phyloP scores from a whole-genome alignment of 2,797 vertebrate species.

The Pseudochromis fuscus region DNA sequence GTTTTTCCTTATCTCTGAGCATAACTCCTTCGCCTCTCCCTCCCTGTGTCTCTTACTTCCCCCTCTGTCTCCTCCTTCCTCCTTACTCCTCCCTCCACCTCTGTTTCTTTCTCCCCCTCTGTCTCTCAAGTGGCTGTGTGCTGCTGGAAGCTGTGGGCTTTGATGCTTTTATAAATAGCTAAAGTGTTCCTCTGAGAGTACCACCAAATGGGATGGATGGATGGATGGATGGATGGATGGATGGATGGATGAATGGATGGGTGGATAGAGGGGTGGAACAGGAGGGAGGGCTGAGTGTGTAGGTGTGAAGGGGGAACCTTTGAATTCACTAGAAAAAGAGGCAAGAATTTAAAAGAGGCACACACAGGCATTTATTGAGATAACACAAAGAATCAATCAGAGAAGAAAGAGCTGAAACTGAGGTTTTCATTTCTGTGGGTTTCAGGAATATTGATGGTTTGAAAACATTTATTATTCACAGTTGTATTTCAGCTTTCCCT shows the following conservation, averaged over 20 bases:
- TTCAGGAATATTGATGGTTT: too few relatives aligned
- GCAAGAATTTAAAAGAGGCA: conserved; percentile 55
- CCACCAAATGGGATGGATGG: conserved; percentile 75
- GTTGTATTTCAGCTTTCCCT: too few relatives aligned
- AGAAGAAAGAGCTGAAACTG: conserved; percentile 1
- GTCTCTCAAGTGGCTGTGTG: conserved; percentile 60
- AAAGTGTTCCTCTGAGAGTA: conserved; percentile 79
- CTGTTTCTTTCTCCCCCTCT: conserved; percentile 25
- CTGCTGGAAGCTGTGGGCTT: conserved; percentile 79
- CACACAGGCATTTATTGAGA: conserved; percentile 36
- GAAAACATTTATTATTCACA: too few relatives aligned
- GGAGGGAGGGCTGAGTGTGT: conserved; percentile 50
- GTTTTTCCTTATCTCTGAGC: neutral
- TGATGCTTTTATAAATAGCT: conserved; percentile 83
- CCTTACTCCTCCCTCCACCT: conserved; percentile 14
- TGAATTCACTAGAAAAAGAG: conserved; percentile 43
- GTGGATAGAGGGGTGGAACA: conserved; percentile 36
- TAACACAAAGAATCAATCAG: conserved; percentile 21
- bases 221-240: conserved; percentile 48
- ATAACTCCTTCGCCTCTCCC: neutral
- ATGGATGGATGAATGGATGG: conserved; percentile 29
- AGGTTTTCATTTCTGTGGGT: too few relatives aligned
- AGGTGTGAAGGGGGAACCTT: conserved; percentile 70
- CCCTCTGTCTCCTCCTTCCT: conserved; percentile 26
- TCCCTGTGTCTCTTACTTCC: neutral